These are phyloP conservation scores for Takifugu rubripes DNA, from an alignment of 2,797 vertebrate genomes.

Conservation along the genomic window DNA sequence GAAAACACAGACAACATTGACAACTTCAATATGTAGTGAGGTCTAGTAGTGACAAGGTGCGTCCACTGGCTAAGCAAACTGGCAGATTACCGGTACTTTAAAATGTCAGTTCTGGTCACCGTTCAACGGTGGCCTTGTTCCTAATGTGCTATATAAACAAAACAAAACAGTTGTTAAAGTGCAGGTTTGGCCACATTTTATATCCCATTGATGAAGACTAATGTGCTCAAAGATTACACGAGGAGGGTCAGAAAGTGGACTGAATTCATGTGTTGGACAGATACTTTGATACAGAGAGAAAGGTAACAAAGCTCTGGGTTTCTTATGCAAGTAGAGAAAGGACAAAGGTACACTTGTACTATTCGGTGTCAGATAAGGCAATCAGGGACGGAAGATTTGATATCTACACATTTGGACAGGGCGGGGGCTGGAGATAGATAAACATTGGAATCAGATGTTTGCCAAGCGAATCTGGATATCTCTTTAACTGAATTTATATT, in stretches of 20 bases:
- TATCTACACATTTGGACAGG: slow-evolving; percentile 25
- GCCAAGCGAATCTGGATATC: too few relatives aligned
- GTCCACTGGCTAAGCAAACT: slow-evolving; percentile 50
- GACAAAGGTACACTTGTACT: slow-evolving; percentile 48
- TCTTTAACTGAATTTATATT: slow-evolving; percentile 34
- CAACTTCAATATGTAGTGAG: slow-evolving; percentile 35
- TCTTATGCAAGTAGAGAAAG: slow-evolving; percentile 33
- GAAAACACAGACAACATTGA: slow-evolving; percentile 45
- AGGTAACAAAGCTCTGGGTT: slow-evolving; percentile 31
- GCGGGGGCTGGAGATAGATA: slow-evolving; percentile 8
- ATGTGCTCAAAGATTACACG: slow-evolving; percentile 31
- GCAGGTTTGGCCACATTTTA: slow-evolving; percentile 11
- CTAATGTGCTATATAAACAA: slow-evolving; percentile 19
- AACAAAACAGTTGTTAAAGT: slow-evolving; percentile 27
- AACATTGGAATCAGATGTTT: neutral
- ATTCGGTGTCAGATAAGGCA: slow-evolving; percentile 67
- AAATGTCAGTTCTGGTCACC: slow-evolving; percentile 39
- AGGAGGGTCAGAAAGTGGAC: slow-evolving; percentile 5
- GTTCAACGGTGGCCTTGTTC: slow-evolving; percentile 47
- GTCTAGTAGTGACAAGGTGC: slow-evolving; percentile 46
- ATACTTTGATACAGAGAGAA: slow-evolving; percentile 26
- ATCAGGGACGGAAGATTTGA: slow-evolving; percentile 46
- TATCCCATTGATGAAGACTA: slow-evolving; percentile 24
- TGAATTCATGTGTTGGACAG: slow-evolving; percentile 27
- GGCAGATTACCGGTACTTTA: slow-evolving; percentile 27